phyloP scores from a whole-genome alignment of 2,888 invertebrate species.

The Drosophila borborema region DNA sequence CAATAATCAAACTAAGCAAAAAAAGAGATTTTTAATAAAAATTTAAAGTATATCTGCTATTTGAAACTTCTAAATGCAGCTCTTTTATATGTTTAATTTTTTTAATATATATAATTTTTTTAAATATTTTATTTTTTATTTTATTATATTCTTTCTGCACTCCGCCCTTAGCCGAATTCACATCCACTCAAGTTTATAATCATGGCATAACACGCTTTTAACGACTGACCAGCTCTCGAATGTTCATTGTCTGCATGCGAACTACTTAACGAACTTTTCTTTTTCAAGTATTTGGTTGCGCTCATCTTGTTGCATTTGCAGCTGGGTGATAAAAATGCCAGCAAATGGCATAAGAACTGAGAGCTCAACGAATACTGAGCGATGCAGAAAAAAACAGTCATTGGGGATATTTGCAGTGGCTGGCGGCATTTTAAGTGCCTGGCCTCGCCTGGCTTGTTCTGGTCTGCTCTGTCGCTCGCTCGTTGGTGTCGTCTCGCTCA shows the following conservation, averaged over 20 bases:
- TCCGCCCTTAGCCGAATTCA: not conserved
- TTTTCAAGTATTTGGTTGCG: not conserved
- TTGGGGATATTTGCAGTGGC: slow-evolving; percentile 37
- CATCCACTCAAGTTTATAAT: not conserved
- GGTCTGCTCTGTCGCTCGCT: not conserved
- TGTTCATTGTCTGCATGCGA: not conserved
- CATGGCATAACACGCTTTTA: not conserved
- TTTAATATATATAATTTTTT: too few relatives aligned
- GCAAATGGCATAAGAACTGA: slow-evolving; percentile 1
- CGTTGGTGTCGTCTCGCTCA: slow-evolving; percentile 20
- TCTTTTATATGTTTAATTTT: too few relatives aligned
- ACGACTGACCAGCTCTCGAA: not conserved
- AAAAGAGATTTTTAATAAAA: too few relatives aligned
- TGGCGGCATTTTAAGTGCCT: slow-evolving; percentile 31
- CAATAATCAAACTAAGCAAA: too few relatives aligned
- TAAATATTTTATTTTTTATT: too few relatives aligned
- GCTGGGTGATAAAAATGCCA: slow-evolving; percentile 17
- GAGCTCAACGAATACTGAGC: slow-evolving; percentile 4
- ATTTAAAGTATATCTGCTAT: too few relatives aligned
- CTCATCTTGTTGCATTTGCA: slow-evolving; percentile 10
- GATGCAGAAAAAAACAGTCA: slow-evolving; percentile 23
- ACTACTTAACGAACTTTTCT: not conserved
- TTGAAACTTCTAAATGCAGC: too few relatives aligned
- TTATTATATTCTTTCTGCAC: not conserved
- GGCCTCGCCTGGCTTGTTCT: not conserved